phyloP scores from a whole-genome alignment of 2,888 invertebrate genomes.

The Phalera bucephala region DNA sequence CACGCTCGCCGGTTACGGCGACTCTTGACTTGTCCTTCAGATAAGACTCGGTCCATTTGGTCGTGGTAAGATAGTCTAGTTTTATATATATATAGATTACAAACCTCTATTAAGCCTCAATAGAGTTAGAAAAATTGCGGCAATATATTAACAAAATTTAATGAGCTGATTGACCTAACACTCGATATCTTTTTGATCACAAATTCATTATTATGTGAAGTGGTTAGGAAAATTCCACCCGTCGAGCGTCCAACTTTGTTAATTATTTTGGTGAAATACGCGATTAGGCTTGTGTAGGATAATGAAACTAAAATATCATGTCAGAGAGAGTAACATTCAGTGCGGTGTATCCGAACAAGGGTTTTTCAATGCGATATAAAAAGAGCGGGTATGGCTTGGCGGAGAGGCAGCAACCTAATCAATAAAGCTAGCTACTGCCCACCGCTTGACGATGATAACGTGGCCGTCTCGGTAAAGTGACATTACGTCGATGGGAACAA shows the following conservation, averaged over 20 bases:
- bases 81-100: neutral
- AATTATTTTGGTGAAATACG: constrained; percentile 6
- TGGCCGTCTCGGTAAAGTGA: constrained; percentile 11
- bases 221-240: neutral
- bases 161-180: too few species aligned
- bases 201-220: neutral
- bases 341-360: constrained; percentile 10
- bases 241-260: neutral
- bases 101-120: too few species aligned
- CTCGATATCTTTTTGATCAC: too few species aligned
- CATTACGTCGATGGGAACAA: constrained; percentile 7
- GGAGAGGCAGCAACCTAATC: neutral
- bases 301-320: constrained; percentile 22
- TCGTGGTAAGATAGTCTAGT: too few species aligned
- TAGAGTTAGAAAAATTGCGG: too few species aligned
- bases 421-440: neutral
- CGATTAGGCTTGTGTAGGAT: constrained; percentile 4
- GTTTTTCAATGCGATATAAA: constrained; percentile 2
- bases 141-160: too few species aligned
- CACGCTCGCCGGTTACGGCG: too few species aligned
- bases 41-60: too few species aligned
- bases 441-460: constrained; percentile 17
- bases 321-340: constrained; percentile 18
- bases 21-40: too few species aligned
- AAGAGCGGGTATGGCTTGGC: neutral